Evolutionary conservation across 2,888 invertebrate genomes (phyloP), one percentile per base, ranked within the genome.

Genomic region (Pediacus dermestoides): DNA sequence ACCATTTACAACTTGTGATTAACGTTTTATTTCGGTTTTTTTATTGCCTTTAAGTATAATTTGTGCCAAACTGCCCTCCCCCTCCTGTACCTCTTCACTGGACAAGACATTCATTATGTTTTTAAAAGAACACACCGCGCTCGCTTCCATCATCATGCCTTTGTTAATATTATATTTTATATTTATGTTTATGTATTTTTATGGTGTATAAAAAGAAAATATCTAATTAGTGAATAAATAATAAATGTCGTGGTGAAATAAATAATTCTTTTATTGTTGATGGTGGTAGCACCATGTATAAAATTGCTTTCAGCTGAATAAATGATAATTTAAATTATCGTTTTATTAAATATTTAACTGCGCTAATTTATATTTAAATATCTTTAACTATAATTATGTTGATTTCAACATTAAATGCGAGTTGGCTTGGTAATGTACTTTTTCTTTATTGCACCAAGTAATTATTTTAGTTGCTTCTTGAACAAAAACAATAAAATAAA

Each of bases 161-260:
- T 52, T 51, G 45, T 52, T n/a, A n/a, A 55, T 55, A 53, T 54
- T 56, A 55, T 57, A 53, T 48, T 52, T 46, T 37, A 48, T 45
- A 53, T 53, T 49, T 57, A 56, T 57, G 55, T 55, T 55, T 58
- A 55, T 58, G 55, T 56, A 60, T 62, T 61, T 60, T 60, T 58
- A 50, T 58, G 51, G 52, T 51, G 53, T 57, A 52, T 56, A 56
- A 56, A 57, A 56, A 59, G 58, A 58, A 52, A 58, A 57, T 52
- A 55, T 54, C 51, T 58, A 60, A 62, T 63, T 63, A 60, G 53
- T 58, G 59, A 60, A 58, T 61, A 58, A 61, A 61, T 60, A 61
- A 60, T 59, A 53, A 54, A 57, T 46, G 52, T n/a, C n/a, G n/a
- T 43, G 51, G 45, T 52, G 53, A 57, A 57, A 60, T 60, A 61